Evolutionary conservation across 2,888 invertebrate species (phyloP), one percentile per base, ranked within the genome.

Genomic region (Portevinia maculata): DNA sequence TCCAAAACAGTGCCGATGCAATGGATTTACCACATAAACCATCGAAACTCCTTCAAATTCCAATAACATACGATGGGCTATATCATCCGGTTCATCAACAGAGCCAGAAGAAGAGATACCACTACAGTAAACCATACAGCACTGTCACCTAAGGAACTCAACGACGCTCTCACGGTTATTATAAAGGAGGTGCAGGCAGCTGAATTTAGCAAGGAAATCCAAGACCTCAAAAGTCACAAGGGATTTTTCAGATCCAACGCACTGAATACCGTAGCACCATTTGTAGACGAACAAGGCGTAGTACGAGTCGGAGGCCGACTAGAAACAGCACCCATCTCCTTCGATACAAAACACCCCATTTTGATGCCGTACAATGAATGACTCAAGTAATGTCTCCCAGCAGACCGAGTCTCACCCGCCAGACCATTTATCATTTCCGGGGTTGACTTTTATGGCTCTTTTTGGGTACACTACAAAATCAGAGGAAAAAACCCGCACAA

Each of bases 401-500:
- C n/a, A n/a, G n/a, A n/a, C n/a, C n/a, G n/a, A n/a, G n/a, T n/a
- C n/a, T n/a, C n/a, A n/a, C n/a, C n/a, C n/a, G n/a, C n/a, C n/a
- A n/a, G n/a, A n/a, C n/a, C n/a, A n/a, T n/a, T n/a, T n/a, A n/a
- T n/a, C n/a, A n/a, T n/a, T n/a, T n/a, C n/a, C n/a, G n/a, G n/a
- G n/a, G n/a, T n/a, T n/a, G 11, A 46, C 21, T 46, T 19, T 46
- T 52, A 32, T 17, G 32, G 53, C 4, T 37, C 13, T 1, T 5
- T 55, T n/a, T 37, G 19, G n/a, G 30, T 24, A 1, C 65, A 65
- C n/a, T 52, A n/a, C 39, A 52, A 52, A 17, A 50, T 50, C 4
- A 30, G 52, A 2, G 52, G 52, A 5, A 39, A 52, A n/a, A 11
- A 9, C 3, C 65, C 65, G 3, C 48, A 53, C 13, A 85, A 81